Evolutionary conservation across 2,888 invertebrate species (phyloP).

Genomic region (Stenolophus ochropezus): DNA sequence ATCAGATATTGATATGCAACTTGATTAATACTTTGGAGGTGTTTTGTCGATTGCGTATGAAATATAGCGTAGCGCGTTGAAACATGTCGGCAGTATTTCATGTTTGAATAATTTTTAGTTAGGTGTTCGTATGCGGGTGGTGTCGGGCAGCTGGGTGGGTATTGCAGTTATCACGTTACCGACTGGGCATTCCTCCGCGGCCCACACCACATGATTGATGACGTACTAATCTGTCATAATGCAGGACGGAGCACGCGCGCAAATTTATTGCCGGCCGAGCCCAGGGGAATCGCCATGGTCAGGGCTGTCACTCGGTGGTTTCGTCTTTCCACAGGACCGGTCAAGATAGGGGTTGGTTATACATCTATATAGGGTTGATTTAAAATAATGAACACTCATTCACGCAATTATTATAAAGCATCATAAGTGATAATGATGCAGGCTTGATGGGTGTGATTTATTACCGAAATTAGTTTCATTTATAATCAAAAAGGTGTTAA

Average conservation of each 20-base stretch:
- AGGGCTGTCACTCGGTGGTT: constrained; percentile 53
- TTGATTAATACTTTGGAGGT: too few relatives aligned
- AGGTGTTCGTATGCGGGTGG: not conserved
- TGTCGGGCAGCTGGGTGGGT: not conserved
- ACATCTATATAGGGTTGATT: not conserved
- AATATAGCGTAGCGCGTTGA: not conserved
- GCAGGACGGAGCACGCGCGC: constrained; percentile 69
- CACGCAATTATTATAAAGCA: too few relatives aligned
- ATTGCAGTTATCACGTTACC: constrained; percentile 52
- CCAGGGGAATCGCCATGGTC: constrained; percentile 53
- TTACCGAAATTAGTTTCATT: too few relatives aligned
- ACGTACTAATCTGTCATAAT: constrained; percentile 73
- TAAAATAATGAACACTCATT: not conserved
- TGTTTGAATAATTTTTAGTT: constrained; percentile 54
- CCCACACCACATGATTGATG: constrained; percentile 70
- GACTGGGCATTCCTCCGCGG: constrained; percentile 22
- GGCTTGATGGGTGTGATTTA: too few relatives aligned
- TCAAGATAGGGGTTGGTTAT: not conserved
- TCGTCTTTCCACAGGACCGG: not conserved
- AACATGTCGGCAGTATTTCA: constrained; percentile 41
- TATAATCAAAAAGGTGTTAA: too few relatives aligned
- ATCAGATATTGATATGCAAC: too few relatives aligned
- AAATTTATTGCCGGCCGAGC: constrained; percentile 69
- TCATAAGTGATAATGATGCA: too few relatives aligned
- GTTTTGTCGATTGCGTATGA: not conserved